Evolutionary conservation across 2,113 vertebrate genomes (phyloP).

Genomic region (Brachirus orientalis): DNA sequence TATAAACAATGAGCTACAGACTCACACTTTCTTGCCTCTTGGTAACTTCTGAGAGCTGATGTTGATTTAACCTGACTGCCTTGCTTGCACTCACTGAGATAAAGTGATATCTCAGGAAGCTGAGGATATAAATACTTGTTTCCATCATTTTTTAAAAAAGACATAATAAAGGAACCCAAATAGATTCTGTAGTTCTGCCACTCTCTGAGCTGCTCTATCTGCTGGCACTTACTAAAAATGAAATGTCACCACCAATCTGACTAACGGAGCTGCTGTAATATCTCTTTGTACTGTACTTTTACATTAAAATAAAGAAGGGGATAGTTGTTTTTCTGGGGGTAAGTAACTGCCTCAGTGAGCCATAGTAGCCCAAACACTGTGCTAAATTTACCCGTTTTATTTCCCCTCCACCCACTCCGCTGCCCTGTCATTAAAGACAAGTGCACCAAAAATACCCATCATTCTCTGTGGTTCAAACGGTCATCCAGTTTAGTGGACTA

Average conservation of each 20-base stretch:
- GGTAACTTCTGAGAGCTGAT: constrained; percentile 31
- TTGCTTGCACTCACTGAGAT: constrained; percentile 34
- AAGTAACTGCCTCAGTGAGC: constrained; percentile 48
- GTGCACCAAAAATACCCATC: constrained; percentile 72
- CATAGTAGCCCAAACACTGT: constrained; percentile 51
- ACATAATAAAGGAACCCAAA: constrained; percentile 56
- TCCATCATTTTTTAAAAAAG: constrained; percentile 38
- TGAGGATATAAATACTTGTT: constrained; percentile 52
- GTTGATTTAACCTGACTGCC: constrained; percentile 47
- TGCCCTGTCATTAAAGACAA: constrained; percentile 77
- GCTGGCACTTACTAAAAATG: constrained; percentile 32
- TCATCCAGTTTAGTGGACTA: constrained; percentile 55
- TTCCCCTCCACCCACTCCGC: constrained; percentile 66
- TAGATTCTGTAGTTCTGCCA: constrained; percentile 28
- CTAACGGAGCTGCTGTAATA: constrained; percentile 31
- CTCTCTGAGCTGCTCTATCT: constrained; percentile 21
- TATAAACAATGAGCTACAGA: constrained; percentile 17
- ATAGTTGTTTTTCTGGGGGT: constrained; percentile 43
- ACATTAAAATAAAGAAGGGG: constrained; percentile 37
- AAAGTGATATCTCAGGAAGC: constrained; percentile 39
- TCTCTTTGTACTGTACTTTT: constrained; percentile 23
- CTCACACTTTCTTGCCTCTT: constrained; percentile 18
- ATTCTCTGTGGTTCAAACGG: constrained; percentile 65
- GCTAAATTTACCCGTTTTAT: constrained; percentile 75
- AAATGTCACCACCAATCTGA: constrained; percentile 49